phyloP scores from a whole-genome alignment of 2,797 vertebrate genomes.

The Taeniopygia guttata region DNA sequence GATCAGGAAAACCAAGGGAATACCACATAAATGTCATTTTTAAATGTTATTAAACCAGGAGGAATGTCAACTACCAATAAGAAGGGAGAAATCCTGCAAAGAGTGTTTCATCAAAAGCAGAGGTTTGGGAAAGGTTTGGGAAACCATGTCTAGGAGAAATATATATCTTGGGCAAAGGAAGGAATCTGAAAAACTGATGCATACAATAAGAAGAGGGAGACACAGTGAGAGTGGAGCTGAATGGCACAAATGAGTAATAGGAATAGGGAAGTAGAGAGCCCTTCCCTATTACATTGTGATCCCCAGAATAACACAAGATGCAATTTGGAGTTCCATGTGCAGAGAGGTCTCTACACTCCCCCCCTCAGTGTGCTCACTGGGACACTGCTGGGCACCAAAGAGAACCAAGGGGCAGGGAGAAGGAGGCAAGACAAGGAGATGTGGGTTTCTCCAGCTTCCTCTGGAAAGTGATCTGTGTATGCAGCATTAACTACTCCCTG shows the following conservation, averaged over 20 bases:
- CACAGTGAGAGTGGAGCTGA: not conserved
- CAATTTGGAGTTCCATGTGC: not conserved
- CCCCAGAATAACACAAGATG: not conserved
- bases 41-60: not conserved
- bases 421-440: not conserved
- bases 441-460: not conserved
- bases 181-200: not conserved
- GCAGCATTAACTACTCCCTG: rapidly evolving
- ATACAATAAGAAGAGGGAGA: not conserved
- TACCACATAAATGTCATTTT: not conserved
- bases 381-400: not conserved
- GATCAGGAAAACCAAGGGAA: not conserved
- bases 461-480: not conserved
- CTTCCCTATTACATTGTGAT: not conserved
- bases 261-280: not conserved
- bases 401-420: not conserved
- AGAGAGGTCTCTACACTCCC: not conserved
- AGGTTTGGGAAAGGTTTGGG: not conserved
- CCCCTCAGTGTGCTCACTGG: not conserved
- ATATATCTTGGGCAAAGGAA: not conserved
- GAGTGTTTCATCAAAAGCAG: not conserved
- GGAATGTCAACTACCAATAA: not conserved
- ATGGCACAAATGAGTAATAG: not conserved
- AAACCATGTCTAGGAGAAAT: not conserved
- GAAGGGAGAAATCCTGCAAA: not conserved